Percentiles rank a stretch among this genome's conserved stretches.
phyloP scores from a whole-genome alignment of 2,888 invertebrate species.

The Schrankia costaestrigalis region DNA sequence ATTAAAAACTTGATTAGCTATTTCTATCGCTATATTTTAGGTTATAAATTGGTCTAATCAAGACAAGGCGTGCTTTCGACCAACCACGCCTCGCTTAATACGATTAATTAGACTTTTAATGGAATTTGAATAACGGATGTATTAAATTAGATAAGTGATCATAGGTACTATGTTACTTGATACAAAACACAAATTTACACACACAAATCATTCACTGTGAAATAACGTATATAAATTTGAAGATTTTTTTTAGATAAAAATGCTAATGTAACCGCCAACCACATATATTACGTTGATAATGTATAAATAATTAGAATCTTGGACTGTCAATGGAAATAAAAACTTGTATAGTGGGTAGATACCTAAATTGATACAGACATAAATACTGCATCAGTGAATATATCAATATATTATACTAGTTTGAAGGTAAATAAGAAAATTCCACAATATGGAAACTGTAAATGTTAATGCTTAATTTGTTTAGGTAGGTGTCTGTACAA shows the following conservation, averaged over 20 bases:
- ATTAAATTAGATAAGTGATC: constrained; percentile 4
- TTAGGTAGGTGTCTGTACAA: constrained; percentile 4
- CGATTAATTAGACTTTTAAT: constrained; percentile 10
- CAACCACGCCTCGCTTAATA: constrained; percentile 3
- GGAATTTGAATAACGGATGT: constrained; percentile 15
- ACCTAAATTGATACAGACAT: constrained; percentile 25
- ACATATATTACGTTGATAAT: constrained; percentile 9
- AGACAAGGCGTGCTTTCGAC: constrained; percentile 1
- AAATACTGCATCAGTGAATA: constrained; percentile 20
- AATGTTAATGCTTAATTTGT: constrained; percentile 17
- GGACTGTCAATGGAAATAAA: constrained; percentile 7
- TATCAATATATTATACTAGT: constrained; percentile 13
- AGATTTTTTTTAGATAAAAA: constrained; percentile 7
- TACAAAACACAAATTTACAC: constrained; percentile 3
- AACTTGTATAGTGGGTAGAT: constrained; percentile 12
- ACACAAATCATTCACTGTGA: constrained; percentile 9
- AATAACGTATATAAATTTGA: constrained; percentile 6
- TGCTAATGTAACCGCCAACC: constrained; percentile 10
- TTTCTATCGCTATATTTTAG: not conserved
- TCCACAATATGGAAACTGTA: constrained; percentile 10
- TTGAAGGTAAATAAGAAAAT: constrained; percentile 10
- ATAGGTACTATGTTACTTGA: not conserved
- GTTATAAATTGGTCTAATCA: not conserved
- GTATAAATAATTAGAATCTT: constrained; percentile 15
- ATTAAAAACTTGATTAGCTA: constrained; percentile 1